Percentiles rank a stretch among this genome's conserved stretches.
Conservation (phyloP, 2,113 vertebrate genomes). For the Rynchops niger region DNA sequence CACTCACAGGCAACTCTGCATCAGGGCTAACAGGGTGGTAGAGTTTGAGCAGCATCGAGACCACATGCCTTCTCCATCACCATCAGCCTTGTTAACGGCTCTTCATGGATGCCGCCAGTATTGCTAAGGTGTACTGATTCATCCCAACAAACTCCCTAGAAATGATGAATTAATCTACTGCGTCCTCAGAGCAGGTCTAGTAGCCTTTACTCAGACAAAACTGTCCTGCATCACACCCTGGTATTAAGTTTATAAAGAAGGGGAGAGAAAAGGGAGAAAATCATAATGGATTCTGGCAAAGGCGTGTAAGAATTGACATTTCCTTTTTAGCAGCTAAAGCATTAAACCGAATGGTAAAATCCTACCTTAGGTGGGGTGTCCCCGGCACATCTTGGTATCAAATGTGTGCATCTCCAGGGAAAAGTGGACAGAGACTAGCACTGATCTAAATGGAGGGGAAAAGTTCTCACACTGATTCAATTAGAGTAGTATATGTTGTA, state of each 20-base stretch:
- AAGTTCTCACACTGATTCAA: slow-evolving; percentile 74
- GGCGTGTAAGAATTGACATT: not conserved
- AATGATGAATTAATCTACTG: not conserved
- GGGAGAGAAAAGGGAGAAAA: not conserved
- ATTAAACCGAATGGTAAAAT: not conserved
- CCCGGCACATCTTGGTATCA: not conserved
- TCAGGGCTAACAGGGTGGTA: not conserved
- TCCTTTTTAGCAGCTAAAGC: not conserved
- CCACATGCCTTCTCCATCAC: not conserved
- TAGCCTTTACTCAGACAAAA: not conserved
- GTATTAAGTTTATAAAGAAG: not conserved
- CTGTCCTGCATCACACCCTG: not conserved
- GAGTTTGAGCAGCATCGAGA: not conserved
- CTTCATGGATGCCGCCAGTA: not conserved
- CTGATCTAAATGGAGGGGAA: slow-evolving; percentile 27
- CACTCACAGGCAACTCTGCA: not conserved
- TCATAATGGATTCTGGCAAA: not conserved
- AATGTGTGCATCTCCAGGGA: not conserved
- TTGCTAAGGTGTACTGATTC: not conserved
- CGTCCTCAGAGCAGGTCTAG: not conserved
- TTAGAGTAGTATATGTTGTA: slow-evolving; percentile 66
- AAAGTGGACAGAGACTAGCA: slow-evolving; percentile 28
- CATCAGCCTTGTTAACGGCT: not conserved
- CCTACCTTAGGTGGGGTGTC: not conserved
- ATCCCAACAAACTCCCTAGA: not conserved